Evolutionary conservation across 2,113 vertebrate genomes (phyloP).

Genomic region (Ceratotherium simum): DNA sequence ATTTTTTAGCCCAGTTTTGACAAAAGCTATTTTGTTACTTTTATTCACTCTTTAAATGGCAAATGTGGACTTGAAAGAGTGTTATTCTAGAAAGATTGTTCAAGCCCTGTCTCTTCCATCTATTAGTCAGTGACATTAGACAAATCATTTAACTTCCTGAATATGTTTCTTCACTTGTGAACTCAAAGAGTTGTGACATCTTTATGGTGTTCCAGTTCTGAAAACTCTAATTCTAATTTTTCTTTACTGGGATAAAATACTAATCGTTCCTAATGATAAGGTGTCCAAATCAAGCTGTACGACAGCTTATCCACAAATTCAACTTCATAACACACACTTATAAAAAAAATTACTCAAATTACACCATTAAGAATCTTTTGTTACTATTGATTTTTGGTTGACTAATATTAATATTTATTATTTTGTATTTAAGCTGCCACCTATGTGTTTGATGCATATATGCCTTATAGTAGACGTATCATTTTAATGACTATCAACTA

Average conservation of each 20-base stretch:
- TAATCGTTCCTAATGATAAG: neutral
- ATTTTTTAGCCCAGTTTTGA: slow-evolving; percentile 1
- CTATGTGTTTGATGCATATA: neutral
- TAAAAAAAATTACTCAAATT: neutral
- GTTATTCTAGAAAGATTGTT: neutral
- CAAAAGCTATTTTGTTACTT: neutral
- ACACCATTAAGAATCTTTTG: neutral
- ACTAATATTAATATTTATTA: neutral
- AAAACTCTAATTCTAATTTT: slow-evolving; percentile 32
- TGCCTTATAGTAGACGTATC: neutral
- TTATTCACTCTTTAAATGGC: neutral
- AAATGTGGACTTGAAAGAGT: neutral
- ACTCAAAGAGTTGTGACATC: neutral
- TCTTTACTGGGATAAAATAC: neutral
- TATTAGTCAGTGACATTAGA: neutral
- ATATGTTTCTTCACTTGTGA: neutral
- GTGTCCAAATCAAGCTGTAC: neutral
- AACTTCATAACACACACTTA: neutral
- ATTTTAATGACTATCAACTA: neutral
- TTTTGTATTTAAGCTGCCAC: neutral
- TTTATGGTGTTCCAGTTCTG: neutral
- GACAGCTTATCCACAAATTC: neutral
- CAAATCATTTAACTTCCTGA: neutral
- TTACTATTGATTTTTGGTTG: neutral
- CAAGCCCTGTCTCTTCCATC: neutral